Evolutionary conservation across 2,888 invertebrate species (phyloP), one percentile per base, ranked within the genome.

Genomic region (Furcula furcula): DNA sequence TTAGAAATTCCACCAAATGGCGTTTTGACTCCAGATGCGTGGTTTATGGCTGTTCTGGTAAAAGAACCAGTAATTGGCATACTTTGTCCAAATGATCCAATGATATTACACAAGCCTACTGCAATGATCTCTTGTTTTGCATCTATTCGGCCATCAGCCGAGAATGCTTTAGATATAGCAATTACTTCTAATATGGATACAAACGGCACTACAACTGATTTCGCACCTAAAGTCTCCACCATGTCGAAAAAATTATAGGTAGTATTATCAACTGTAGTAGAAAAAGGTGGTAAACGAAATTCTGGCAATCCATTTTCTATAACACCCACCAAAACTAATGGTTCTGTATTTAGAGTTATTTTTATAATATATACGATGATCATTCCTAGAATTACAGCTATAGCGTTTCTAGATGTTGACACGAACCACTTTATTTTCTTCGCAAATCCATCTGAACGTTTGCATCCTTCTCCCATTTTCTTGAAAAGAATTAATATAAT

Each of bases 111-210:
- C 1, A 95, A 57, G n/a, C 96, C 96, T 23, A 98, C 81, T 0
- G 97, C 96, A 34, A 97, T 88, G 92, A 98, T 93, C 83, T 98
- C 98, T 84, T 98, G 98, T 14, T 95, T 96, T 0, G 97, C 95
- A 68, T 97, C 94, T 22, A 98, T 87, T 7, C 92, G 90, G 62
- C 92, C 92, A 3, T 95, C 95, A 60, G 92, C 93, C 0, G 95
- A 94, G 64, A 95, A 95, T 2, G 94, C 92, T 74, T 94, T 94
- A 0, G 93, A 92, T 36, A 95, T 93, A 0, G 94, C 94, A 5
- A 95, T 90, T 43, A 91, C 91, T 74, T 95, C 94, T 39, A 95
- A 69, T 48, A 94, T 91, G 1, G 93, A 91, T 7, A 95, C 91
- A 22, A 95, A 65, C 0, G 94, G 94, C 49, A 94, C 76, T 14